Evolutionary conservation across 1,140 invertebrate species (phyloP).

Genomic region (Muscidifurax raptorellus): DNA sequence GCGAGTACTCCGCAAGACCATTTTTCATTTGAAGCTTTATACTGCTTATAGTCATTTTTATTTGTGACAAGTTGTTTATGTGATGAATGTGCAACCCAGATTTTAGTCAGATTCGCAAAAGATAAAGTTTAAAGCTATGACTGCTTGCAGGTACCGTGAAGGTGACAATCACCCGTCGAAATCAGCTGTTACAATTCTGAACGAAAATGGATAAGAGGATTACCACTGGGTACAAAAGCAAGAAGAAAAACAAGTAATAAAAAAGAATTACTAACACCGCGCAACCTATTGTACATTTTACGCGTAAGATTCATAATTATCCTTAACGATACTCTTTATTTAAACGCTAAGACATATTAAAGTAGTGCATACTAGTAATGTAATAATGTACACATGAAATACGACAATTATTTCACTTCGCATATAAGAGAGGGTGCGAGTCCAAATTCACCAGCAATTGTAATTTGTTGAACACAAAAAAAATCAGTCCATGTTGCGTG

Average conservation of each 20-base stretch:
- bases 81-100: neutral
- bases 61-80: neutral
- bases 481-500: slow-evolving; percentile 36
- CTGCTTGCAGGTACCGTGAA: slow-evolving; percentile 70
- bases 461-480: neutral
- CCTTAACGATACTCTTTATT: neutral
- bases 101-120: neutral
- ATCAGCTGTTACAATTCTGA: slow-evolving; percentile 69
- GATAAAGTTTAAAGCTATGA: neutral
- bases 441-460: slow-evolving; percentile 13
- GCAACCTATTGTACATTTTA: slow-evolving; percentile 47
- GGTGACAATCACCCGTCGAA: slow-evolving; percentile 73
- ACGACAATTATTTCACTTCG: slow-evolving; percentile 31
- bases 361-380: slow-evolving; percentile 43
- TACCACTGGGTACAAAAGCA: slow-evolving; percentile 43
- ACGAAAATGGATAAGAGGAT: slow-evolving; percentile 8
- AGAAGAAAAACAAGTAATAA: slow-evolving; percentile 18
- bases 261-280: slow-evolving; percentile 20
- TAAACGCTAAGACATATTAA: slow-evolving; percentile 19
- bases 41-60: neutral
- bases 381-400: slow-evolving; percentile 21
- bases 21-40: neutral
- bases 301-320: slow-evolving; percentile 36
- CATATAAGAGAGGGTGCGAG: slow-evolving; percentile 26
- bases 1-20: no score